Conservation (phyloP, 37 sponge, comb jelly and placozoan genomes). For the Theonella swinhoei region DNA sequence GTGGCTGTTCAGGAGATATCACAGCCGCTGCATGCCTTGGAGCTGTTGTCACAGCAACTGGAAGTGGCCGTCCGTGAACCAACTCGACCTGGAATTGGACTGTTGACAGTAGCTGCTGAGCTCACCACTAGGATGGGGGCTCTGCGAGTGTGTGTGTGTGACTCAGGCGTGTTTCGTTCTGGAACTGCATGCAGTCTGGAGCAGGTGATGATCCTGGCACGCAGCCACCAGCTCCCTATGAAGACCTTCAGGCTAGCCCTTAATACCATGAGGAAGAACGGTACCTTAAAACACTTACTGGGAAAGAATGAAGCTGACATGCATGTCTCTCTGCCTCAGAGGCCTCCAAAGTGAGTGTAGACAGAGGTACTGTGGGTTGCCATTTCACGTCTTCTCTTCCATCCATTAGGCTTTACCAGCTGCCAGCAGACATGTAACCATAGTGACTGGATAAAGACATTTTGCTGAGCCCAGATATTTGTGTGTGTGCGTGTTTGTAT, state of each 20-base stretch:
- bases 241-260: constrained; percentile 44
- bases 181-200: constrained; percentile 49
- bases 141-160: constrained; percentile 58
- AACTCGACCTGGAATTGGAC: constrained; percentile 51
- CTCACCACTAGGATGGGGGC: constrained; percentile 67
- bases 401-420: not conserved
- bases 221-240: constrained; percentile 74
- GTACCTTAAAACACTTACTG: constrained; percentile 8
- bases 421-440: not conserved
- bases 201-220: constrained; percentile 55
- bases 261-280: constrained; percentile 42
- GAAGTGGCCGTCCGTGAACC: constrained; percentile 43
- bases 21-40: constrained; percentile 74
- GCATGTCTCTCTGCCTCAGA: constrained; percentile 20
- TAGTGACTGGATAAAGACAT: too few species aligned
- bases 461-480: too few species aligned
- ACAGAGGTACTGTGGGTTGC: not conserved
- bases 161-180: constrained; percentile 69
- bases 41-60: constrained; percentile 49
- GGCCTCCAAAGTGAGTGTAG: constrained; percentile 62
- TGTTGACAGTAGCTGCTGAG: constrained; percentile 73
- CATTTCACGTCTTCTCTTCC: not conserved
- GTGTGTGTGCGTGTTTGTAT: not conserved
- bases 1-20: constrained; percentile 65
- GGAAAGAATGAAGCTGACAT: constrained; percentile 56